Conservation (phyloP, 2,113 vertebrate species). For the Engystomops pustulosus region DNA sequence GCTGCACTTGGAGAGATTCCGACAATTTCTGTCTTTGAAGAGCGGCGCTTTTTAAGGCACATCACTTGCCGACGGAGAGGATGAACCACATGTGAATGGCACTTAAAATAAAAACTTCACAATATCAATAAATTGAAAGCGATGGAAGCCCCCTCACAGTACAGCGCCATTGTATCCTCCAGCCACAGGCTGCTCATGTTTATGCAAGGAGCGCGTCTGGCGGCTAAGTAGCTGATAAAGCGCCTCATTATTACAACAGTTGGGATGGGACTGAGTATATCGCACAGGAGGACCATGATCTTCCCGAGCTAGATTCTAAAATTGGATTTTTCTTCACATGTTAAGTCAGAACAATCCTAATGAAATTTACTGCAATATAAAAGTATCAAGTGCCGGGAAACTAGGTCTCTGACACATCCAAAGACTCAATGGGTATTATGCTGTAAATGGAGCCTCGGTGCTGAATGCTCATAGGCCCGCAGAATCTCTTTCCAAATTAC, state of each 20-base stretch:
- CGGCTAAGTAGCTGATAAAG: constrained; percentile 36
- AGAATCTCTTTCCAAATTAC: constrained; percentile 40
- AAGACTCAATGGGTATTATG: not conserved
- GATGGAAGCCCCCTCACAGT: not conserved
- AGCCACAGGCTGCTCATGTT: constrained; percentile 32
- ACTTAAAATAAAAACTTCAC: constrained; percentile 25
- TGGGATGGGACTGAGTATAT: not conserved
- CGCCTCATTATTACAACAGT: constrained; percentile 28
- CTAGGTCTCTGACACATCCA: not conserved
- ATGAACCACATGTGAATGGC: constrained; percentile 1
- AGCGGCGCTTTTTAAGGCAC: not conserved
- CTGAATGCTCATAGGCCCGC: not conserved
- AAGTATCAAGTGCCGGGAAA: not conserved
- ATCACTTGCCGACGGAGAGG: constrained; percentile 30
- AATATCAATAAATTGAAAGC: constrained; percentile 41
- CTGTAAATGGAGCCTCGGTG: not conserved
- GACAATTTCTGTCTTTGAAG: constrained; percentile 11
- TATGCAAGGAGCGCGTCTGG: constrained; percentile 26
- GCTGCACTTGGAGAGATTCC: constrained; percentile 13
- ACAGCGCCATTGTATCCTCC: constrained; percentile 12
- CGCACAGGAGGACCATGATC: not conserved
- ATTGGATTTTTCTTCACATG: constrained; percentile 1
- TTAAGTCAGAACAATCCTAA: not conserved
- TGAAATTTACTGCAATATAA: not conserved
- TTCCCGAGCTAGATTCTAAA: not conserved